Evolutionary conservation across 2,797 vertebrate species (phyloP).

Genomic region (Spea hammondii): DNA sequence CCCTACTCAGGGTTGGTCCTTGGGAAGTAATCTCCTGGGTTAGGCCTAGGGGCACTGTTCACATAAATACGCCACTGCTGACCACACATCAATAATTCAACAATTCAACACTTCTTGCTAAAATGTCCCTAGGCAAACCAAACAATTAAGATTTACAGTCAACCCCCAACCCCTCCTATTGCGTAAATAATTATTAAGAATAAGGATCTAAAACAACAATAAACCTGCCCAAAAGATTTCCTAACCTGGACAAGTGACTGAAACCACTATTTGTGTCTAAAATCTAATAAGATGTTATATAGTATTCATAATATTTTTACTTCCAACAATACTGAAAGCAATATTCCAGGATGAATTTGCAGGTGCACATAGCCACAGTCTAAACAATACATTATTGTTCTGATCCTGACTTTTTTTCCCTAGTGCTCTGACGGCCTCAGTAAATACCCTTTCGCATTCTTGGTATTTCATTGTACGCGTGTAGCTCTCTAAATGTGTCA

Average conservation of each 20-base stretch:
- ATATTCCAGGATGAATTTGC: conserved; percentile 17
- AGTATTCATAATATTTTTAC: background rate
- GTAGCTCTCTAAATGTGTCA: conserved; percentile 37
- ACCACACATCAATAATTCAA: no score
- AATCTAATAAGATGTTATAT: background rate
- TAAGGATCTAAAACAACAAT: no score
- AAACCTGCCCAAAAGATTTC: no score
- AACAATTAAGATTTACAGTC: no score
- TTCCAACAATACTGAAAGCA: conserved; percentile 5
- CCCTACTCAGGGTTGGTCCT: no score
- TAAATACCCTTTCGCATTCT: conserved; percentile 39
- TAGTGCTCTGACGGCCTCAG: conserved; percentile 13
- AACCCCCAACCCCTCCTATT: no score
- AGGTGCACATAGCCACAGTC: conserved; percentile 32
- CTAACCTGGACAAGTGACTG: background rate
- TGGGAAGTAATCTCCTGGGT: no score
- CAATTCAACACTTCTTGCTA: no score
- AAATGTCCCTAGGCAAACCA: no score
- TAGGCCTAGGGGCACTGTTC: no score
- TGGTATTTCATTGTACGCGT: conserved; percentile 38
- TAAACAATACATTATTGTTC: conserved; percentile 37
- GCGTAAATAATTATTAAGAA: no score
- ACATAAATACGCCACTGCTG: no score
- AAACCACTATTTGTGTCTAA: background rate
- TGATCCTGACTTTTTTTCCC: conserved; percentile 13